These are phyloP conservation scores for Zosterops japonicus DNA, from an alignment of 2,113 vertebrate species.

Conservation along the genomic window DNA sequence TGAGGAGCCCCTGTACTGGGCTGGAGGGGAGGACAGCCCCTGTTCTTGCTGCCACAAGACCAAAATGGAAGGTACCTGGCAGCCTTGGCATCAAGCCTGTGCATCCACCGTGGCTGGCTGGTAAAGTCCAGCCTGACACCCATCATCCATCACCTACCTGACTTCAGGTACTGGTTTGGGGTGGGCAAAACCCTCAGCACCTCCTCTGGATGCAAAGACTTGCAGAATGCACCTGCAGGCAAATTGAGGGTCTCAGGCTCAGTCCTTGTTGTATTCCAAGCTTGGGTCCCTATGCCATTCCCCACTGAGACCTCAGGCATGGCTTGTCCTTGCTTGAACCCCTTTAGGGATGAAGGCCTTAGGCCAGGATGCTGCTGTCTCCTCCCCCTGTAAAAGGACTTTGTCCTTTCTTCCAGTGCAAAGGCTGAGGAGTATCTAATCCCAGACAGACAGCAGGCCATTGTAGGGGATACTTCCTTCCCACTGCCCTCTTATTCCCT, in stretches of 20 bases:
- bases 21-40: not conserved
- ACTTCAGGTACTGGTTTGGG: not conserved
- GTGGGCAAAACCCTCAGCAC: accelerated
- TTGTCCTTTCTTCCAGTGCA: not conserved
- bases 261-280: not conserved
- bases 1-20: not conserved
- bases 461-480: not conserved
- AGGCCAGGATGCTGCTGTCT: not conserved
- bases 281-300: not conserved
- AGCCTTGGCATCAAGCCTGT: not conserved
- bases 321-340: not conserved
- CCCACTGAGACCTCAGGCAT: accelerated
- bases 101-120: accelerated
- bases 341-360: not conserved
- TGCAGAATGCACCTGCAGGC: not conserved
- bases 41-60: not conserved
- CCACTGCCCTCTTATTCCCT: not conserved
- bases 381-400: not conserved
- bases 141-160: not conserved
- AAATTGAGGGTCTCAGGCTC: not conserved
- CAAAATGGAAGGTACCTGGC: not conserved
- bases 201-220: not conserved
- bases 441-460: not conserved
- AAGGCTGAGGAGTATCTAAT: not conserved
- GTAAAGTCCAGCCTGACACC: not conserved